Conservation (phyloP, 2,888 invertebrate genomes). For the Hirtodrosophila confusa region DNA sequence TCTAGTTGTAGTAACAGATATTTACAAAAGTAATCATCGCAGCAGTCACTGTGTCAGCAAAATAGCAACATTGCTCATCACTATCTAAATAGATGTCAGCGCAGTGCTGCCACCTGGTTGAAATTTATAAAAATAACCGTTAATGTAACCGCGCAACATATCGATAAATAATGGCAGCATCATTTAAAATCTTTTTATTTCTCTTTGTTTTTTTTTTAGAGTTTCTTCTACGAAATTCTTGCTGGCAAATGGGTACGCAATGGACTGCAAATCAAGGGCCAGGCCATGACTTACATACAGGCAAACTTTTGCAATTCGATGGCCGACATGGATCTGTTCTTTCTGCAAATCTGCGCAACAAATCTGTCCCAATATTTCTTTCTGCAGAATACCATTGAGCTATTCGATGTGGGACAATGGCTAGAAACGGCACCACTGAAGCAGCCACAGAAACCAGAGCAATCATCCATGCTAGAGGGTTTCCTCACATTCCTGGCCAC, state of each 20-base stretch:
- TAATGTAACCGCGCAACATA: background rate
- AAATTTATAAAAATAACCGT: too few species aligned
- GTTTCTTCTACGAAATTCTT: constrained; percentile 97
- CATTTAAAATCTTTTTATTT: background rate
- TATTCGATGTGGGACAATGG: constrained; percentile 96
- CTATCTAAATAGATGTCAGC: too few species aligned
- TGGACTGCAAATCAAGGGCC: constrained; percentile 98
- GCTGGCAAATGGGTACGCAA: constrained; percentile 98
- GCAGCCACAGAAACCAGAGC: constrained; percentile 90
- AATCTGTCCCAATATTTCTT: constrained; percentile 94
- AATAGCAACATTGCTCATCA: too few species aligned
- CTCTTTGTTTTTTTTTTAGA: constrained; percentile 86
- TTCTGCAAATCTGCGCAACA: constrained; percentile 96
- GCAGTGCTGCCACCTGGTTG: too few species aligned
- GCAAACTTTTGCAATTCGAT: constrained; percentile 99
- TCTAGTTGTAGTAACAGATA: too few species aligned
- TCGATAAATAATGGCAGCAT: constrained; percentile 18
- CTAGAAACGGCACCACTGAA: constrained; percentile 90
- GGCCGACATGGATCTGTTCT: constrained; percentile 98
- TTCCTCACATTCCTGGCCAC: constrained; percentile 95
- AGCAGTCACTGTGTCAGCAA: too few species aligned
- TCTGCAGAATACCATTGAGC: constrained; percentile 93
- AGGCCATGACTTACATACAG: constrained; percentile 99
- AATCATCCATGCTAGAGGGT: constrained; percentile 97
- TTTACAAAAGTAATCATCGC: too few species aligned